Base-by-base conservation (phyloP, 2,797 vertebrate species). In the Malurus splendens region DNA sequence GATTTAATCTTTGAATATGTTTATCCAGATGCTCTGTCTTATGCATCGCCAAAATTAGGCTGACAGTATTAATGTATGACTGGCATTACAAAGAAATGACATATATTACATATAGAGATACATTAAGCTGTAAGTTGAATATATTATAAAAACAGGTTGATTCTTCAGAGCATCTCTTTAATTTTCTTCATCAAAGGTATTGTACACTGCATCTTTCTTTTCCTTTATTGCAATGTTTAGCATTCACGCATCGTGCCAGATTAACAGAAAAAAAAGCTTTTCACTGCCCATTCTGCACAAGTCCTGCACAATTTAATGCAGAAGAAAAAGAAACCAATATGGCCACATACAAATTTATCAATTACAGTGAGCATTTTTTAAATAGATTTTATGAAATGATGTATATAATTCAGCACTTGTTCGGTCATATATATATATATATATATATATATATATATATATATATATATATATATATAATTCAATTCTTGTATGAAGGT, bases 1-100 rank as follows among this genome's bases (percentile, higher is more conserved):
- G 86, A 86, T 96, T 92, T 78, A 44, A 67, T 90, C 91, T 93
- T 77, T 30, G 93, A 82, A 87, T 51, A 74, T 74, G 90, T 71
- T 57, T 86, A 68, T 86, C 51, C 55, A n/a, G 55, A 89, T 82
- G 30, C 24, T 68, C 22, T 75, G 51, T 89, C 79, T 95, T 82
- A 83, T 82, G 92, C 95, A 91, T 73, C 67, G 32, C 48, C 64
- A 92, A 88, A 74, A 95, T 82, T 91, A 86, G 59, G 70, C 42
- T 90, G 79, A 89, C 45, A 86, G 42, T 60, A 72, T 86, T 73
- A 89, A 15, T 28, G 47, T 82, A 68, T 47, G 78, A 79, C 54
- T 90, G 65, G 45, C 52, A 76, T 86, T 82, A 27, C 23, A 59
- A 77, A 76, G 50, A 74, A 93, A 85, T 87, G 24, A 87, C 90